Base-by-base conservation (phyloP, 2,113 vertebrate species). In the Phalacrocorax pelagicus region DNA sequence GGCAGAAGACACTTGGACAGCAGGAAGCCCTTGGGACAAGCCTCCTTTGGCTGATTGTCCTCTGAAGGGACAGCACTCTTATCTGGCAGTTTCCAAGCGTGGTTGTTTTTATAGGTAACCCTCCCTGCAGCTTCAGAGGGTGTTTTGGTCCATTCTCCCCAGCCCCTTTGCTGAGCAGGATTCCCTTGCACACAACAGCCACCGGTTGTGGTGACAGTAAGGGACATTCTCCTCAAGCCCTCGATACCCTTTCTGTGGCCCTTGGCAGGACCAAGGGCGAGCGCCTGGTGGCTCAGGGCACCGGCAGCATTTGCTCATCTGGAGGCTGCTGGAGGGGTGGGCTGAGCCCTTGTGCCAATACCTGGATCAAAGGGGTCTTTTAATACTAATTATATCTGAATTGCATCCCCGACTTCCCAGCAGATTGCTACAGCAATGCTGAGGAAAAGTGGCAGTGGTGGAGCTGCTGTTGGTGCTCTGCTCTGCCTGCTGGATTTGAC, bases 361-460 rank as follows among this genome's bases (percentile, higher is more conserved):
- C 12, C 30, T 15, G 34, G 22, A 47, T 92, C 78, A 23, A 36
- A 80, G n/a, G 58, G 23, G 46, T n/a, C 46, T 42, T 80, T 79
- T 86, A 74, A 34, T 83, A 69, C 66, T 57, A 72, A 81, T 88
- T 83, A 40, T 15, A 40, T 93, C 77, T 80, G 51, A 72, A 93
- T 36, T 66, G 52, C 58, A 30, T 86, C 49, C 66, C 69, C 44
- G 29, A 73, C 69, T 88, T 92, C 63, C 44, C 88, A 34, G 71
- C 61, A 91, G 51, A 92, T 97, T 96, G 54, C 86, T 84, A 47
- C 71, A 51, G 86, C 67, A 97, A 40, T 19, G 44, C 36, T 63
- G 42, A 91, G 34, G 44, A 92, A 77, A 86, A 54, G 51, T 93
- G 90, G 73, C 69, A 81, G 58, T 71, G 91, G 58, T 81, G 73